Percentiles rank a stretch among this genome's conserved stretches.
Evolutionary conservation across 2,113 vertebrate genomes (phyloP).

Genomic region (Probosciger aterrimus): DNA sequence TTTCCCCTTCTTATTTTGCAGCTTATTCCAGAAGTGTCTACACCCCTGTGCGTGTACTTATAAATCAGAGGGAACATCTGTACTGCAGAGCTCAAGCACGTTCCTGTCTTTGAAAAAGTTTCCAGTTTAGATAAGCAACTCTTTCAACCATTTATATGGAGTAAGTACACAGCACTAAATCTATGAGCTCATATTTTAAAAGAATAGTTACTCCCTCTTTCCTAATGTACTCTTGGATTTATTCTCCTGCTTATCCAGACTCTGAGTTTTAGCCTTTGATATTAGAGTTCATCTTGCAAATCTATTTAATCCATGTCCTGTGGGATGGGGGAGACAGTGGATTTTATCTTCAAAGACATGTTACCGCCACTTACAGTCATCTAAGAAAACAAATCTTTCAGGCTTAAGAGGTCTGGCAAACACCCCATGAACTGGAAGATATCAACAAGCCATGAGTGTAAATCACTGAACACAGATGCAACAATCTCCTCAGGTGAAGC

Average conservation of each 20-base stretch:
- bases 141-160: background rate
- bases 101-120: background rate
- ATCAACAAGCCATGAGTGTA: accelerated
- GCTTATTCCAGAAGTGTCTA: background rate
- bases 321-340: background rate
- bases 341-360: background rate
- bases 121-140: background rate
- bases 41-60: accelerated
- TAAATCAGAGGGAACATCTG: background rate
- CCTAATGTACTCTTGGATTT: background rate
- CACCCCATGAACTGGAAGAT: background rate
- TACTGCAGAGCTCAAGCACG: background rate
- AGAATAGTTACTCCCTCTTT: background rate
- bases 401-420: background rate
- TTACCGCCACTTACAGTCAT: background rate
- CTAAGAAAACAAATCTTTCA: background rate
- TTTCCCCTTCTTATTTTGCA: background rate
- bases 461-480: background rate
- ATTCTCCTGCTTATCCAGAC: background rate
- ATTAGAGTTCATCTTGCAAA: background rate
- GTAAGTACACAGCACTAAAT: background rate
- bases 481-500: background rate
- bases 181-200: background rate
- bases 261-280: background rate
- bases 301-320: background rate